These are phyloP conservation scores for Leptonema lineaticorne DNA, from an alignment of 1,140 invertebrate species.

Conservation along the genomic window DNA sequence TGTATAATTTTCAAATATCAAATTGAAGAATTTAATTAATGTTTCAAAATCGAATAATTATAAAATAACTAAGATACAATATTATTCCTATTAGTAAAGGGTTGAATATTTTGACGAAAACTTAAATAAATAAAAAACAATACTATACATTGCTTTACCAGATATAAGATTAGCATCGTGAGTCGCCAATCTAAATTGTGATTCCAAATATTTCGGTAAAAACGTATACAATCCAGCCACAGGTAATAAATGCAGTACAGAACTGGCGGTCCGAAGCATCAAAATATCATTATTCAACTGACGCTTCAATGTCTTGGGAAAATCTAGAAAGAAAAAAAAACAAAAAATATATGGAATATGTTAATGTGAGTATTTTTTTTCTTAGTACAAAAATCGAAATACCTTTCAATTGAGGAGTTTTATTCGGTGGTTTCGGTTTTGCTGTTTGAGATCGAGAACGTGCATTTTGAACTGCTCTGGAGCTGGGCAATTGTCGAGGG, in stretches of 20 bases:
- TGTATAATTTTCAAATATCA: not conserved
- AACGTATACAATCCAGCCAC: constrained; percentile 91
- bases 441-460: not conserved
- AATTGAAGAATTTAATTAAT: not conserved
- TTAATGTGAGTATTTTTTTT: not conserved
- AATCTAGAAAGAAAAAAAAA: constrained; percentile 62
- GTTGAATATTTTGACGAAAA: not conserved
- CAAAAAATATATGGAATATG: not conserved
- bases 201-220: constrained; percentile 90
- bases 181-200: constrained; percentile 84
- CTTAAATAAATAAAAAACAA: not conserved
- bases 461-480: constrained; percentile 44
- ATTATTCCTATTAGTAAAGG: too few species aligned
- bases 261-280: constrained; percentile 85
- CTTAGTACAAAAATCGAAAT: not conserved
- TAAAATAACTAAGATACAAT: not conserved
- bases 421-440: not conserved
- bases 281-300: constrained; percentile 87
- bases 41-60: too few species aligned
- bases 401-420: constrained; percentile 39
- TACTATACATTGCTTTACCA: constrained; percentile 57
- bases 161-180: constrained; percentile 89
- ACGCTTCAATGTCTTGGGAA: constrained; percentile 82
- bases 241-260: constrained; percentile 85
- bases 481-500: constrained; percentile 63